Evolutionary conservation across 2,888 invertebrate species (phyloP), one percentile per base, ranked within the genome.

Genomic region (Hirudinaria manillensis): DNA sequence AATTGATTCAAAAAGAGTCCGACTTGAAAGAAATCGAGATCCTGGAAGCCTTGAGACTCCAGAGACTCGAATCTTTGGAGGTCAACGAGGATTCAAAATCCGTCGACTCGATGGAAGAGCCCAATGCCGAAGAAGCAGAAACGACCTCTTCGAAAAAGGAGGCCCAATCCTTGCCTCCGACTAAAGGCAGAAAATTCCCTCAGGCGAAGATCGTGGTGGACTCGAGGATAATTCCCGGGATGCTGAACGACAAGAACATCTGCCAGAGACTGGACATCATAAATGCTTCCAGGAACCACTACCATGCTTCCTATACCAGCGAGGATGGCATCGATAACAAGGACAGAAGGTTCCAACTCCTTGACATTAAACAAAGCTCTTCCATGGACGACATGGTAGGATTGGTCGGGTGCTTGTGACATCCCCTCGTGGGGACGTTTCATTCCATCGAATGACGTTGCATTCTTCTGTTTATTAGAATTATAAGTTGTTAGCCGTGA

Each of bases 301-400:
- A 6, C 29, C 61, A 16, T n/a, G 19, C 68, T 13, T 7, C 61
- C 29, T 29, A 10, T 19, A 19, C 6, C 13, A 61, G 29, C 61
- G 61, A 29, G 1, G 61, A 19, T 21, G 10, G 24, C 7, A 10
- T 29, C 1, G 61, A 61, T 1, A 21, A 16, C 21, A 61, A 7
- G 3, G 6, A 61, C 21, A 1, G n/a, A 36, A 34, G n/a, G 1
- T 6, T 32, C 19, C 36, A 36, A n/a, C 6, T 68, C 13, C n/a
- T 68, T 34, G 68, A 68, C 36, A 68, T 68, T 24, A 68, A 34
- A 24, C 68, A 32, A 24, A 24, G 24, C 61, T 7, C 68, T 1
- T 68, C 68, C 3, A 1, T 34, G n/a, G 34, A 68, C 32, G 68
- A 68, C 21, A 68, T 68, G 68, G 68, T 68, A 29, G 61, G 61